A percentile compares a stretch with the other conserved stretches of the same genome.
phyloP scores from a whole-genome alignment of 2,113 vertebrate species.

The Nestor notabilis region DNA sequence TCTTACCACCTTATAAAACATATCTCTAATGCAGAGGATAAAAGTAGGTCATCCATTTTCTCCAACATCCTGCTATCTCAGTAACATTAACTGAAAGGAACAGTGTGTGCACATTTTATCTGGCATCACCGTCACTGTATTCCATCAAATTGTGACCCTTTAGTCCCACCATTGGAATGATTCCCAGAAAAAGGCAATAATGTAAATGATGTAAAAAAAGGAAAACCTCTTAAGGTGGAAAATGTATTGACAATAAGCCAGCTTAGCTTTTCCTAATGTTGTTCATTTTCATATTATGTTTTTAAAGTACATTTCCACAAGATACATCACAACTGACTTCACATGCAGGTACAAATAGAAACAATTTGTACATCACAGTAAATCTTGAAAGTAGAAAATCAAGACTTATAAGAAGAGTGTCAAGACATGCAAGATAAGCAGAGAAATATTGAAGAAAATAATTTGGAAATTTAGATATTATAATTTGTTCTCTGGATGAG shows the following conservation, averaged over 20 bases:
- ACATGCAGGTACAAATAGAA: constrained; percentile 7
- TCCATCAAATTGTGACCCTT: constrained; percentile 49
- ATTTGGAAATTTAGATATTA: background rate
- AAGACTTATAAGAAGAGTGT: background rate
- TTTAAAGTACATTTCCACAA: constrained; percentile 45
- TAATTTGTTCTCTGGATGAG: background rate
- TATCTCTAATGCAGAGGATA: background rate
- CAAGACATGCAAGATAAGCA: background rate
- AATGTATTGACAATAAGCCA: constrained; percentile 18
- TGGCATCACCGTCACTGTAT: background rate
- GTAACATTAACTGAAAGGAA: constrained; percentile 31
- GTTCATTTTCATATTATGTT: constrained; percentile 43
- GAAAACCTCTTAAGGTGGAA: constrained; percentile 2
- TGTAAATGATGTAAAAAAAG: background rate
- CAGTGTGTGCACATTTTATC: background rate
- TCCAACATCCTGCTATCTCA: background rate
- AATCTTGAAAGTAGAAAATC: constrained; percentile 18
- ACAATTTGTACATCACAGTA: background rate
- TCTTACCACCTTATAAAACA: background rate
- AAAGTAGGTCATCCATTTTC: constrained; percentile 64
- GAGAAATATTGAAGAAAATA: background rate
- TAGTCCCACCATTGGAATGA: background rate
- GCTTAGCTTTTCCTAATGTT: background rate
- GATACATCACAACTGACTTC: background rate
- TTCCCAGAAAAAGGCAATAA: constrained; percentile 38